These are phyloP conservation scores for Boulengeromyrus knoepffleri DNA, from an alignment of 2,113 vertebrate species.

Conservation along the genomic window DNA sequence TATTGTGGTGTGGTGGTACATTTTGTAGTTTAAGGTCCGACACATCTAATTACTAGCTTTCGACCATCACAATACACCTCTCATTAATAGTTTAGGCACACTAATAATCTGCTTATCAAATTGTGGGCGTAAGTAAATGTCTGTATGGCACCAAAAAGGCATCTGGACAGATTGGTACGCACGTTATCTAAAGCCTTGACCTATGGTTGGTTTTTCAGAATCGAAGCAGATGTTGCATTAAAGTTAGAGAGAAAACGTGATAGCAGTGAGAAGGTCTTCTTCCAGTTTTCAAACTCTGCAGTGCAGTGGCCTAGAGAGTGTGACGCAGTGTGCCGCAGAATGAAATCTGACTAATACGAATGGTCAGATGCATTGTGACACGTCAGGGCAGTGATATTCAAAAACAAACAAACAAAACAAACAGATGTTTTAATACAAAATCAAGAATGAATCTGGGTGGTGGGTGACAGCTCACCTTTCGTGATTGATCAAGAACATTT, in stretches of 20 bases:
- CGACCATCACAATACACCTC: no score
- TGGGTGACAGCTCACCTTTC: background rate
- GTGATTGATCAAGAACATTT: background rate
- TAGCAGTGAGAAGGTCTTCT: background rate
- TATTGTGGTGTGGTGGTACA: no score
- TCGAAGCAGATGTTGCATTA: background rate
- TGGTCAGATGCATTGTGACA: background rate
- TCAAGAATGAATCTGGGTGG: background rate
- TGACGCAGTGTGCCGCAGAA: background rate
- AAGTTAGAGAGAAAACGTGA: background rate
- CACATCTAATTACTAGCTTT: no score
- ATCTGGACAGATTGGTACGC: no score
- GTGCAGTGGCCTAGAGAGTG: background rate
- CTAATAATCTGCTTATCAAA: no score
- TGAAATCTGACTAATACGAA: background rate
- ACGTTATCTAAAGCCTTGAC: background rate
- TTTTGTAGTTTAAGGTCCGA: no score
- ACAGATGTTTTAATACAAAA: background rate
- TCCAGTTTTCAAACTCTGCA: background rate
- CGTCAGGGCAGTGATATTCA: background rate
- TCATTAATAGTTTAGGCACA: no score
- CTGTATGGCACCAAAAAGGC: no score
- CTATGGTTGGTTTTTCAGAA: background rate
- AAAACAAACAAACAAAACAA: background rate
- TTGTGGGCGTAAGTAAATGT: no score